Percentiles rank a stretch among this genome's conserved stretches.
Evolutionary conservation across 2,113 vertebrate genomes (phyloP).

Genomic region (Lathamus discolor): DNA sequence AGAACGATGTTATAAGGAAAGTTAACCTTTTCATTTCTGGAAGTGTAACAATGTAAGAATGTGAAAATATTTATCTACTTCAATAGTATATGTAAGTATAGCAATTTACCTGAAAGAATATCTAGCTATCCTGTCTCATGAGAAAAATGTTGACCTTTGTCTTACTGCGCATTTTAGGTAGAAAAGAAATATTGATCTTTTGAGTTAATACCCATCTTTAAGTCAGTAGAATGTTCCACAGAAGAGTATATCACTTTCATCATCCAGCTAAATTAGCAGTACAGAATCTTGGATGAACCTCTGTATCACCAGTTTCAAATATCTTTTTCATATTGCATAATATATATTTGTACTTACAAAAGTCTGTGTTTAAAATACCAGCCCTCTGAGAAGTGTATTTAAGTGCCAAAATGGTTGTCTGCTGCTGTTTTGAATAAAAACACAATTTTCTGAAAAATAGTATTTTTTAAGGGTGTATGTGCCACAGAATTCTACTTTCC

Average conservation of each 20-base stretch:
- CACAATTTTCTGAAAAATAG: background rate
- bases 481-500: background rate
- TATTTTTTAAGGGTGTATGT: background rate
- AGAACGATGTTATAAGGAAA: background rate
- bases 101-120: background rate
- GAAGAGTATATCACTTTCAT: background rate
- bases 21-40: background rate
- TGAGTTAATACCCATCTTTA: background rate
- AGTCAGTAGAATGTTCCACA: background rate
- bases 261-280: background rate
- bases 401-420: background rate
- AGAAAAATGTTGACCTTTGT: background rate
- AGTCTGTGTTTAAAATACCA: background rate
- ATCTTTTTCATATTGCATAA: background rate
- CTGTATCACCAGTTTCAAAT: background rate
- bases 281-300: background rate
- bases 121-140: background rate
- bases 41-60: background rate
- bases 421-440: background rate
- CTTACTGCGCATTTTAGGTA: background rate
- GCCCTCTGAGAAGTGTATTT: background rate
- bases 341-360: background rate
- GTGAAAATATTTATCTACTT: background rate
- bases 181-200: background rate
- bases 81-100: background rate